Conservation (phyloP, 2,797 vertebrate genomes). For the Kryptolebias ocellatus region DNA sequence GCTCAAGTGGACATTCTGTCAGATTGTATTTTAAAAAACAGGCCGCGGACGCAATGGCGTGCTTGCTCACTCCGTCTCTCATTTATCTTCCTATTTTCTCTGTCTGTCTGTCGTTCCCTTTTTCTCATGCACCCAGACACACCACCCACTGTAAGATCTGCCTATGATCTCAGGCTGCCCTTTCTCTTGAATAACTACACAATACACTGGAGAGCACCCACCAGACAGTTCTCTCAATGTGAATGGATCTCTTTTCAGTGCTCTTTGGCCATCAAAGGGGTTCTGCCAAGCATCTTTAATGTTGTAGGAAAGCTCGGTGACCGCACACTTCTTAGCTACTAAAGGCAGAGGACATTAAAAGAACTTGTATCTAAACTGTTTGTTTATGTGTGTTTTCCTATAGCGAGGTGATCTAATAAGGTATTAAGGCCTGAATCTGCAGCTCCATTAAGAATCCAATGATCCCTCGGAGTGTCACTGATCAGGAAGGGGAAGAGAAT, state of each 20-base stretch:
- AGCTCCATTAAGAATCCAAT: conserved; percentile 57
- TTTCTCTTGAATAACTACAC: conserved; percentile 63
- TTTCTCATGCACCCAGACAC: conserved; percentile 14
- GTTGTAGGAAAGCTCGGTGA: conserved; percentile 44
- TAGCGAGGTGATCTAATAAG: conserved; percentile 31
- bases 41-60: conserved; percentile 44
- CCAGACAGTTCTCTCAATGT: conserved; percentile 52
- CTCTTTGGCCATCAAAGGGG: conserved; percentile 60
- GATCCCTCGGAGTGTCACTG: conserved; percentile 49
- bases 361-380: conserved; percentile 9
- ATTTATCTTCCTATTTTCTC: conserved; percentile 49
- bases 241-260: conserved; percentile 60
- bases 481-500: conserved; percentile 33
- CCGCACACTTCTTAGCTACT: conserved; percentile 34
- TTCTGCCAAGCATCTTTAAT: conserved; percentile 53
- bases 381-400: conserved; percentile 2
- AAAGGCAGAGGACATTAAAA: conserved; percentile 54
- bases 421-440: conserved; percentile 34
- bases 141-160: conserved; percentile 49
- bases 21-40: conserved; percentile 71
- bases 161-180: conserved; percentile 61
- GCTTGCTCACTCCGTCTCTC: conserved; percentile 39
- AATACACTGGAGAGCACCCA: conserved; percentile 56
- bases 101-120: conserved; percentile 29
- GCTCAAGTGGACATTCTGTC: conserved; percentile 73